A percentile compares a stretch with the other conserved stretches of the same genome.
phyloP scores from a whole-genome alignment of 1,140 invertebrate species.

The Bilobella aurantiaca region DNA sequence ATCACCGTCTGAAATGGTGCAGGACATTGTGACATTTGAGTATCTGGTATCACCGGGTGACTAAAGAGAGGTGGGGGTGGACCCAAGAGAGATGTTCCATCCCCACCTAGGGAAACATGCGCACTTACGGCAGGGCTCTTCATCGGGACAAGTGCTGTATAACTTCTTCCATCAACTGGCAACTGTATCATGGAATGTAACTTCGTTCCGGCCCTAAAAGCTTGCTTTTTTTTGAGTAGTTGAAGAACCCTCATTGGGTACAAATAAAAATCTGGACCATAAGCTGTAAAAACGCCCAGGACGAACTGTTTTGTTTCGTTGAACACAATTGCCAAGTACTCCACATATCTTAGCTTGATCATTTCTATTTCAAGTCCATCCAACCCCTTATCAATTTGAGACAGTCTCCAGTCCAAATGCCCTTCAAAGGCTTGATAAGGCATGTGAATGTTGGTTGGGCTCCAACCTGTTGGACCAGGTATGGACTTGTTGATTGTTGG shows the following conservation, averaged over 20 bases:
- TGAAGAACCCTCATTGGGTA: background rate
- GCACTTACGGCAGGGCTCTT: background rate
- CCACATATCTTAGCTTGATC: background rate
- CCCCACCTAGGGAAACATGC: too few relatives aligned
- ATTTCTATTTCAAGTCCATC: background rate
- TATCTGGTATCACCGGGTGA: too few relatives aligned
- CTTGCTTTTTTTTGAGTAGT: background rate
- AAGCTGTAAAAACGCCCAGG: background rate
- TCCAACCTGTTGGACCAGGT: background rate
- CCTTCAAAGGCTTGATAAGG: constrained; percentile 2
- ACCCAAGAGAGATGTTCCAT: too few relatives aligned
- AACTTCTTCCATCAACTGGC: background rate
- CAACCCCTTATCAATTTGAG: background rate
- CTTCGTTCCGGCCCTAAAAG: background rate
- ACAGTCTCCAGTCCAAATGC: background rate
- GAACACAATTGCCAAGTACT: background rate
- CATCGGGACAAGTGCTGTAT: background rate
- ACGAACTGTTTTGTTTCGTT: background rate
- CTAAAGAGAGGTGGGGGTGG: too few relatives aligned
- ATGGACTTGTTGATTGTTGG: background rate
- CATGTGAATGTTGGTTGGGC: background rate
- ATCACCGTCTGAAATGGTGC: too few relatives aligned
- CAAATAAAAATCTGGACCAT: background rate
- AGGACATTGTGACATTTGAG: too few relatives aligned
- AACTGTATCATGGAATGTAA: background rate